phyloP scores from a whole-genome alignment of 1,140 invertebrate genomes.

The Drosophila funebris region DNA sequence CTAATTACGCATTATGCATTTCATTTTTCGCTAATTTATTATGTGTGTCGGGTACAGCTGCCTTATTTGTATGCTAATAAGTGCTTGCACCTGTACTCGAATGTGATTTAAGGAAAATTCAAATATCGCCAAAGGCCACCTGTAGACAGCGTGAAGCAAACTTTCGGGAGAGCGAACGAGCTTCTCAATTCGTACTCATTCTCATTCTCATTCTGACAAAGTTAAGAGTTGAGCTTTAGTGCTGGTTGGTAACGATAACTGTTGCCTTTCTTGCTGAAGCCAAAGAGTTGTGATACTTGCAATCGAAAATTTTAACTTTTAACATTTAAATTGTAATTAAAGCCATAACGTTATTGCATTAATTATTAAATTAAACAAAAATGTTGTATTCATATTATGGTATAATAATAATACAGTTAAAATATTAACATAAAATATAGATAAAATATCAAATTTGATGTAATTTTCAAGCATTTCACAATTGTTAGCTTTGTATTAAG shows the following conservation, averaged over 20 bases:
- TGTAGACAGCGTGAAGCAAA: conserved; percentile 42
- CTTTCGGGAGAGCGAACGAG: conserved; percentile 1
- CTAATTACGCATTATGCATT: background rate
- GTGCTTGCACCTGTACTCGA: background rate
- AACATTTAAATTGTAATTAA: background rate
- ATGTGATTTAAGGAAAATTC: background rate
- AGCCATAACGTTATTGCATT: no score
- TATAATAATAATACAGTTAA: no score
- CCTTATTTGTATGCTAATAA: background rate
- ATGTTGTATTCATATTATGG: no score
- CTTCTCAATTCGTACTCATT: background rate
- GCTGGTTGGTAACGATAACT: background rate
- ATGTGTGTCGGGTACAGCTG: background rate
- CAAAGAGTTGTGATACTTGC: background rate
- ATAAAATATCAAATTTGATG: no score
- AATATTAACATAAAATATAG: background rate
- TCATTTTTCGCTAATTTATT: background rate
- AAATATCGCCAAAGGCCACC: conserved; percentile 41
- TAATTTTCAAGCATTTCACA: no score
- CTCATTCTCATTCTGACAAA: conserved; percentile 20
- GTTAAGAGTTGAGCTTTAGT: conserved; percentile 8
- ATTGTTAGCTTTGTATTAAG: background rate
- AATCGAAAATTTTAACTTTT: background rate
- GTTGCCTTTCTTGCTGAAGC: background rate
- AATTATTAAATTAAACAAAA: no score